These are phyloP conservation scores for Stigmatopora argus DNA, from an alignment of 2,113 vertebrate genomes.

Conservation along the genomic window DNA sequence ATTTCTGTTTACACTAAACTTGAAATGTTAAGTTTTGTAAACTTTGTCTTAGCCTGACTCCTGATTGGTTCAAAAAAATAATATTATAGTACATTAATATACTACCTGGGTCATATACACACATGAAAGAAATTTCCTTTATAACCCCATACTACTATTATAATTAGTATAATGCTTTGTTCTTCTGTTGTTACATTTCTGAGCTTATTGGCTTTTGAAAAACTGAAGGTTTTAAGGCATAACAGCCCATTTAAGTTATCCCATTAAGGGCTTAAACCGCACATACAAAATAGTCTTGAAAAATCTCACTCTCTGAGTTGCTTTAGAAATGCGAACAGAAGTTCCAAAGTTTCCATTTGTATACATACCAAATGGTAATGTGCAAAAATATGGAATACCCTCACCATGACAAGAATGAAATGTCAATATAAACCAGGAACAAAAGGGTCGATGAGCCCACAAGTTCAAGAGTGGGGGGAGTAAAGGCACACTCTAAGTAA, in stretches of 20 bases:
- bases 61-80: too few species aligned
- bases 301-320: background rate
- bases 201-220: background rate
- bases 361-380: background rate
- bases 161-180: background rate
- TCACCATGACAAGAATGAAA: background rate
- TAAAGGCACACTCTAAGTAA: constrained; percentile 14
- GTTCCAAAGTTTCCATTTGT: background rate
- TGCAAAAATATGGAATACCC: background rate
- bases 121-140: background rate
- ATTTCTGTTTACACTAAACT: too few species aligned
- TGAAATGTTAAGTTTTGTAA: too few species aligned
- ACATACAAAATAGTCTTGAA: too few species aligned
- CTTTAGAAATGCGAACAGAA: background rate
- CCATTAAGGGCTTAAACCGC: background rate
- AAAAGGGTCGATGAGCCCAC: background rate
- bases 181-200: background rate
- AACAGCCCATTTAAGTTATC: background rate
- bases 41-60: too few species aligned
- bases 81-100: too few species aligned
- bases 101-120: background rate
- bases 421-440: constrained; percentile 1
- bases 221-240: background rate
- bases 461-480: constrained; percentile 12
- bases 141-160: background rate